A percentile compares a stretch with the other conserved stretches of the same genome.
Evolutionary conservation across 1,140 invertebrate species (phyloP).

Genomic region (Samia ricini): DNA sequence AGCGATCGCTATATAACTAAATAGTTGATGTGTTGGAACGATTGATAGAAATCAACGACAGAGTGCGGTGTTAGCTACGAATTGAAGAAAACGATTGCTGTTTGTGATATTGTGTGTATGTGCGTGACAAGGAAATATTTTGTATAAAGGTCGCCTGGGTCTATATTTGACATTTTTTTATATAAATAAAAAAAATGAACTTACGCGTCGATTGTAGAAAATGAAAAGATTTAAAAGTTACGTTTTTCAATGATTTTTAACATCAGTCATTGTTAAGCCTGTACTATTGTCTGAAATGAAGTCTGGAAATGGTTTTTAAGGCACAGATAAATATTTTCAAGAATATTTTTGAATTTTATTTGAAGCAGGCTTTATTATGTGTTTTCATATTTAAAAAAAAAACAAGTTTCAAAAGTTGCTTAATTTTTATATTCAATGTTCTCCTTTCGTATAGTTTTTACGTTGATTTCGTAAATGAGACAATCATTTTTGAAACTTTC

Average conservation of each 20-base stretch:
- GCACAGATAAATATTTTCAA: background rate
- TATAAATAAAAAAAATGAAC: background rate
- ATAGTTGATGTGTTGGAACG: too few species aligned
- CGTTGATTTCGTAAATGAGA: too few species aligned
- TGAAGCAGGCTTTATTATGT: too few species aligned
- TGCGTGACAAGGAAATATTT: background rate
- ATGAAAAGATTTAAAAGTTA: too few species aligned
- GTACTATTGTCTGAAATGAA: too few species aligned
- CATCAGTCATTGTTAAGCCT: background rate
- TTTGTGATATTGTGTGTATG: slow-evolving; percentile 28
- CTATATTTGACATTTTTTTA: background rate
- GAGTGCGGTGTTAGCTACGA: background rate
- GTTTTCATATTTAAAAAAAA: too few species aligned
- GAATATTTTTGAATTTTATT: background rate
- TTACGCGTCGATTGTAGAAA: background rate
- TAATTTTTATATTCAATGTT: too few species aligned
- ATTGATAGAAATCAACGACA: background rate
- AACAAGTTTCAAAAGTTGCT: too few species aligned
- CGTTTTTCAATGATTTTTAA: background rate
- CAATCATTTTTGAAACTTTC: too few species aligned
- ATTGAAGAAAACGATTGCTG: slow-evolving; percentile 13
- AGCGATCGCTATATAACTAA: background rate
- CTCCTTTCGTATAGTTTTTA: too few species aligned
- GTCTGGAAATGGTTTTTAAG: background rate
- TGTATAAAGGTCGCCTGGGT: background rate